phyloP scores from a whole-genome alignment of 2,888 invertebrate species.

The Holacanthella duospinosa region DNA sequence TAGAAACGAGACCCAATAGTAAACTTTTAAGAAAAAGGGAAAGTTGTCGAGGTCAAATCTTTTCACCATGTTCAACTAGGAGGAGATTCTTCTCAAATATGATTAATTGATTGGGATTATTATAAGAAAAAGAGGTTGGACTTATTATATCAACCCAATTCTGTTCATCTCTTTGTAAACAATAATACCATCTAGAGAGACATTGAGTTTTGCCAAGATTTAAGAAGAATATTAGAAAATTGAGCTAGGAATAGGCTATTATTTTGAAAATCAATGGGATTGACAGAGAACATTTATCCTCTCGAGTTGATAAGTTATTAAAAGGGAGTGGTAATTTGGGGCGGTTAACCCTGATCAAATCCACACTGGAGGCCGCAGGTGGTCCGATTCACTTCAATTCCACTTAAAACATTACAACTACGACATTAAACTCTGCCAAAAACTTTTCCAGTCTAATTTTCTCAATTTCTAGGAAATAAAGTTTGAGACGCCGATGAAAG shows the following conservation, averaged over 20 bases:
- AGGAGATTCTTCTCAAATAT: not conserved
- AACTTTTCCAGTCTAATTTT: not conserved
- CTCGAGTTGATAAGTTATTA: not conserved
- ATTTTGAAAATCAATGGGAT: not conserved
- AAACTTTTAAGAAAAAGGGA: not conserved
- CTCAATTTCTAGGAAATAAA: not conserved
- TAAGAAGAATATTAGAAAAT: not conserved
- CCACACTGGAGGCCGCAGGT: not conserved
- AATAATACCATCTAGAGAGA: too few species aligned
- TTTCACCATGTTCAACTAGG: not conserved
- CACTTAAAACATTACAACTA: not conserved
- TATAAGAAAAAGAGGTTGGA: too few species aligned
- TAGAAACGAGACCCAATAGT: too few species aligned
- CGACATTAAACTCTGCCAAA: not conserved
- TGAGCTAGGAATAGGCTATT: not conserved
- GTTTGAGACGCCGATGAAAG: too few species aligned
- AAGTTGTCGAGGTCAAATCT: not conserved
- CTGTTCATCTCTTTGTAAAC: too few species aligned
- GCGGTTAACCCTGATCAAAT: not conserved
- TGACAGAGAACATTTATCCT: not conserved
- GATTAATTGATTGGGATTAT: not conserved
- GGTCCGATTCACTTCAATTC: not conserved
- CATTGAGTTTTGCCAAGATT: too few species aligned
- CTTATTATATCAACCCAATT: too few species aligned
- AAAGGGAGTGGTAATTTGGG: not conserved